Conservation (phyloP, 2,113 vertebrate species). For the Brevimyrus niger region DNA sequence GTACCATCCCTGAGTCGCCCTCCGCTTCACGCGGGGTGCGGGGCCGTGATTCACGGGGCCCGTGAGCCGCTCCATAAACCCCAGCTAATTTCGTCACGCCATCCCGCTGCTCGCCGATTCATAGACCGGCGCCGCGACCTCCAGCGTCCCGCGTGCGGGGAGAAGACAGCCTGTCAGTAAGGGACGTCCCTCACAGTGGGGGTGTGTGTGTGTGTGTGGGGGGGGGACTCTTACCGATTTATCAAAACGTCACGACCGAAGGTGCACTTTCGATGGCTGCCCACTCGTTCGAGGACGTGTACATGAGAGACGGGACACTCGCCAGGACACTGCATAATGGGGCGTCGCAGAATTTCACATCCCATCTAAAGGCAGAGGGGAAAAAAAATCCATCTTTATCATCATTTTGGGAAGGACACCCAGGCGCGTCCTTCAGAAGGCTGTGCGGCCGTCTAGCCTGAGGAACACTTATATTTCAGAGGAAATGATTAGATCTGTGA, state of each 20-base stretch:
- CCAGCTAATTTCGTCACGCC: slow-evolving; percentile 53
- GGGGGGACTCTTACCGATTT: neutral
- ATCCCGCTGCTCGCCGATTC: slow-evolving; percentile 54
- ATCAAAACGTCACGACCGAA: neutral
- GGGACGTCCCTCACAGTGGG: slow-evolving; percentile 11
- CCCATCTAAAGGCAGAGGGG: neutral
- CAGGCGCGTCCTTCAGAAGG: neutral
- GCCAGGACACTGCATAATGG: neutral
- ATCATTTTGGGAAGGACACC: neutral
- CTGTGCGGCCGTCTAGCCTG: neutral
- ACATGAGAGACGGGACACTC: neutral
- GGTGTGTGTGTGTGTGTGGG: no score
- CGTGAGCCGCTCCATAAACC: slow-evolving; percentile 34
- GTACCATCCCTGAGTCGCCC: neutral
- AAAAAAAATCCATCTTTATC: neutral
- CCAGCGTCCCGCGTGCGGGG: neutral
- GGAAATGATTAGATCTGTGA: neutral
- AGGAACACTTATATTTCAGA: neutral
- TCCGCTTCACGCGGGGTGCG: neutral
- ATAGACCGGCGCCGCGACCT: slow-evolving; percentile 35
- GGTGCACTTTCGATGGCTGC: neutral
- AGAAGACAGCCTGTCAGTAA: slow-evolving; percentile 33
- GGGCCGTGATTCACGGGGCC: slow-evolving; percentile 40
- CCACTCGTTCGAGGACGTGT: neutral
- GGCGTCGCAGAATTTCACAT: neutral